These are phyloP conservation scores for Zaprionus kolodkinae DNA, from an alignment of 1,140 invertebrate genomes.

Conservation along the genomic window DNA sequence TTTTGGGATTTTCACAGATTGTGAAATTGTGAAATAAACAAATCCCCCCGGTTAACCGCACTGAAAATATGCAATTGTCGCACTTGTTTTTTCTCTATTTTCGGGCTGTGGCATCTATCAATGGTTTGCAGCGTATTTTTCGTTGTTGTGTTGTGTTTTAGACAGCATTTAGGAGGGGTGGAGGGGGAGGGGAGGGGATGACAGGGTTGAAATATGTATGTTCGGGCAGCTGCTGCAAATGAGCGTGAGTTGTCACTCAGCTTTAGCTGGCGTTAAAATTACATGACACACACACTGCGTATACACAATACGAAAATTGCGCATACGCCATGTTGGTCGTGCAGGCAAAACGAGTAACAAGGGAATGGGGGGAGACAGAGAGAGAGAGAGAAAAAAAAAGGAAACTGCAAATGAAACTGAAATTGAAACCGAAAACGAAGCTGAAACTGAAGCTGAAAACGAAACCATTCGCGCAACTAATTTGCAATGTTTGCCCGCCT, in stretches of 20 bases:
- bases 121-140: slow-evolving; percentile 68
- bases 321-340: slow-evolving; percentile 34
- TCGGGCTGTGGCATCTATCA: slow-evolving; percentile 43
- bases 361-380: too few species aligned
- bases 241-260: slow-evolving; percentile 33
- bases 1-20: slow-evolving; percentile 17
- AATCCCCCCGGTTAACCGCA: slow-evolving; percentile 17
- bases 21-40: slow-evolving; percentile 24
- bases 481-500: slow-evolving; percentile 44
- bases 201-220: slow-evolving; percentile 33
- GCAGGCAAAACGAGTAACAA: slow-evolving; percentile 14
- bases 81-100: slow-evolving; percentile 9
- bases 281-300: slow-evolving; percentile 1
- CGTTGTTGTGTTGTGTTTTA: slow-evolving; percentile 15
- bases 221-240: slow-evolving; percentile 55
- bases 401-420: slow-evolving; percentile 31
- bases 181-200: slow-evolving; percentile 46
- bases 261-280: slow-evolving; percentile 24
- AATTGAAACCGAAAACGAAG: slow-evolving; percentile 21
- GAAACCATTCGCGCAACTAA: slow-evolving; percentile 45
- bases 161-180: slow-evolving; percentile 26
- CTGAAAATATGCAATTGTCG: slow-evolving; percentile 41
- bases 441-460: slow-evolving; percentile 11
- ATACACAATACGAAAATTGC: slow-evolving; percentile 48
- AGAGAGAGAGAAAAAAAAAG: slow-evolving; percentile 12